Evolutionary conservation across 92 coral and sea anemone genomes (phyloP).

Genomic region (Zoanthus gigantus): DNA sequence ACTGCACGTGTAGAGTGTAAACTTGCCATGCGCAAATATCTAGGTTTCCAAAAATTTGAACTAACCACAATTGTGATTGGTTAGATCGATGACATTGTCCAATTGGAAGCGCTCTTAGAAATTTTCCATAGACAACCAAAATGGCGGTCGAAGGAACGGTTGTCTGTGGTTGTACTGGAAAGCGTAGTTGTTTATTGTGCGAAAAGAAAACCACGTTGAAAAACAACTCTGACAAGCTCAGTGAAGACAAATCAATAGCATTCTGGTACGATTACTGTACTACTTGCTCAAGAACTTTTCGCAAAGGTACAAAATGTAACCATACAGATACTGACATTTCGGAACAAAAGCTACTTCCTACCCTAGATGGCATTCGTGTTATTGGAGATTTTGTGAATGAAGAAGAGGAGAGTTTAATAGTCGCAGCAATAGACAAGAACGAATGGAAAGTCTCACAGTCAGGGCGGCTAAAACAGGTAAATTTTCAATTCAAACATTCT

Average conservation of each 20-base stretch:
- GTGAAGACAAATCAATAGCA: slow-evolving; percentile 9
- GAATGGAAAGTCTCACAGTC: slow-evolving; percentile 93
- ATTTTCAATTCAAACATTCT: not conserved
- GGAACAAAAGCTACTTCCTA: slow-evolving; percentile 5
- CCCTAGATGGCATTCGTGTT: slow-evolving; percentile 75
- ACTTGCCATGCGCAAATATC: slow-evolving; percentile 66
- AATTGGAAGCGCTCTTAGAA: slow-evolving; percentile 58
- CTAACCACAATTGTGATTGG: slow-evolving; percentile 49
- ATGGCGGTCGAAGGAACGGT: slow-evolving; percentile 74
- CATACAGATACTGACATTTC: not conserved
- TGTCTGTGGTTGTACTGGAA: slow-evolving; percentile 84
- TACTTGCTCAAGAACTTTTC: slow-evolving; percentile 62
- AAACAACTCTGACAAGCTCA: not conserved
- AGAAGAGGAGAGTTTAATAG: slow-evolving; percentile 74
- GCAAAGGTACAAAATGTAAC: slow-evolving; percentile 29
- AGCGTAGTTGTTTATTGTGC: slow-evolving; percentile 88
- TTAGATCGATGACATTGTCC: not conserved
- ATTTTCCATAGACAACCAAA: slow-evolving; percentile 41
- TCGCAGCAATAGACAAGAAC: slow-evolving; percentile 79
- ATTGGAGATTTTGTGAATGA: slow-evolving; percentile 76
- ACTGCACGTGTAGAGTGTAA: slow-evolving; percentile 73
- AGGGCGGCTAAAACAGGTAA: slow-evolving; percentile 94
- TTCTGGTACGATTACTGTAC: slow-evolving; percentile 67
- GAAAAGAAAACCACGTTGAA: slow-evolving; percentile 49
- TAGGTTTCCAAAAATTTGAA: slow-evolving; percentile 31